Base-by-base conservation (phyloP, 2,113 vertebrate genomes). In the Zosterops lateralis region DNA sequence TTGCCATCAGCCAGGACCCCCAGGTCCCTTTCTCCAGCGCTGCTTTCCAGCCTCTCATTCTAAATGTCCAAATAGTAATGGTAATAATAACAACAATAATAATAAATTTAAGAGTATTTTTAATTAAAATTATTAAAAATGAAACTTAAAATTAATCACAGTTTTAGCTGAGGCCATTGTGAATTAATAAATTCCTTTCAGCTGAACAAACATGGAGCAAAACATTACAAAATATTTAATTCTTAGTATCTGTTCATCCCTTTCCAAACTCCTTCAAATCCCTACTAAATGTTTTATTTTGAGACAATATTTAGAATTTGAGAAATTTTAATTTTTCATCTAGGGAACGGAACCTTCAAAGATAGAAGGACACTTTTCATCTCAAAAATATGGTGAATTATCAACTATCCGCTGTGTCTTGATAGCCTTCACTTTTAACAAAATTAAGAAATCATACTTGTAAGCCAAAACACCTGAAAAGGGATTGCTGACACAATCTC, bases 21-120 rank as follows among this genome's bases (percentile, higher is more conserved):
- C 38, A 14, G 5, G 5, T 4, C 10, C 8, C 9, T 53, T 53
- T 34, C 45, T 7, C 8, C 14, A 13, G 18, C 1, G 0, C 5
- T 80, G 7, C 13, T 53, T 32, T 66, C 38, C 38, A 53, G 1
- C 6, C 6, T 53, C 29, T 67, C 3, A 2, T 47, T 81, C n/a
- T 24, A 74, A 58, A 19, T n/a, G 5, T 73, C 44, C 51, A n/a
- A 60, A 60, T 53, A 53, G 9, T 24, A 84, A 29, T 20, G 16
- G 18, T 18, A 40, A 18, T 28, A 48, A 50, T 10, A 53, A 4
- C 8, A 62, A 48, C 2, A 77, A 20, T 14, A 50, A 42, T 3
- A 82, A 61, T 38, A 15, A 28, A 50, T 44, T 24, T 14, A 65
- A 50, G 17, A 66, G 1, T 64, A 29, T 14, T 34, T 2, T 47